Evolutionary conservation across 2,797 vertebrate genomes (phyloP).

Genomic region (Ctenochaetus hawaiiensis): DNA sequence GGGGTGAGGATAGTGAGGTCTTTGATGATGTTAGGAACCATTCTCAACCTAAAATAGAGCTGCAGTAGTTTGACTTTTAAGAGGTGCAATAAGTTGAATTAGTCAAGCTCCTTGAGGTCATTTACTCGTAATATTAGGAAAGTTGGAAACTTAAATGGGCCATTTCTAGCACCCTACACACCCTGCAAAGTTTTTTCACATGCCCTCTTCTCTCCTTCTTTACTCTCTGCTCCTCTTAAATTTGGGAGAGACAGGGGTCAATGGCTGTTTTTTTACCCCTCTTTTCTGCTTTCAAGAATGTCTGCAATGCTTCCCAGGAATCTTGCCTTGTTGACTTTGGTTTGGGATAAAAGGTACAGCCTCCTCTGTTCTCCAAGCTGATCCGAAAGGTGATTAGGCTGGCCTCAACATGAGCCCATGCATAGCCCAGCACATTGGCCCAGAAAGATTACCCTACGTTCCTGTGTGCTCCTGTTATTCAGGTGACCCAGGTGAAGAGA

Average conservation of each 20-base stretch:
- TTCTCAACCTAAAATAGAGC: background rate
- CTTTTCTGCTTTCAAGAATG: slow-evolving; percentile 85
- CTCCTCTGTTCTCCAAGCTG: slow-evolving; percentile 81
- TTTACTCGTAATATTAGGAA: background rate
- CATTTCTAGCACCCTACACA: slow-evolving; percentile 12
- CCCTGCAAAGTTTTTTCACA: slow-evolving; percentile 12
- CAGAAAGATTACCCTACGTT: slow-evolving; percentile 76
- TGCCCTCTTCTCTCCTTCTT: slow-evolving; percentile 38
- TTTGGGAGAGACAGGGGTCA: slow-evolving; percentile 69
- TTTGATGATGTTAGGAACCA: background rate
- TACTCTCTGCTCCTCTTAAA: slow-evolving; percentile 60
- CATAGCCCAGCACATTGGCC: slow-evolving; percentile 66
- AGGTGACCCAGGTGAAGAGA: slow-evolving; percentile 60
- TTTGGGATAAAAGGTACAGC: slow-evolving; percentile 86
- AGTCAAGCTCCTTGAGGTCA: background rate
- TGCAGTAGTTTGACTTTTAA: background rate
- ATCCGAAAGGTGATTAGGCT: slow-evolving; percentile 85
- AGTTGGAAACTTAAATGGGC: background rate
- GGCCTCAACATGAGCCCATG: slow-evolving; percentile 80
- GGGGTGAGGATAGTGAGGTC: background rate
- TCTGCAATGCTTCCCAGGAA: slow-evolving; percentile 86
- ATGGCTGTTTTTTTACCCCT: slow-evolving; percentile 62
- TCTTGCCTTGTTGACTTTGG: slow-evolving; percentile 87
- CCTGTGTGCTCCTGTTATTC: slow-evolving; percentile 74
- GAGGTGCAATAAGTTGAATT: background rate